phyloP scores from a whole-genome alignment of 1,140 invertebrate genomes.

The Neoseiulus cucumeris region DNA sequence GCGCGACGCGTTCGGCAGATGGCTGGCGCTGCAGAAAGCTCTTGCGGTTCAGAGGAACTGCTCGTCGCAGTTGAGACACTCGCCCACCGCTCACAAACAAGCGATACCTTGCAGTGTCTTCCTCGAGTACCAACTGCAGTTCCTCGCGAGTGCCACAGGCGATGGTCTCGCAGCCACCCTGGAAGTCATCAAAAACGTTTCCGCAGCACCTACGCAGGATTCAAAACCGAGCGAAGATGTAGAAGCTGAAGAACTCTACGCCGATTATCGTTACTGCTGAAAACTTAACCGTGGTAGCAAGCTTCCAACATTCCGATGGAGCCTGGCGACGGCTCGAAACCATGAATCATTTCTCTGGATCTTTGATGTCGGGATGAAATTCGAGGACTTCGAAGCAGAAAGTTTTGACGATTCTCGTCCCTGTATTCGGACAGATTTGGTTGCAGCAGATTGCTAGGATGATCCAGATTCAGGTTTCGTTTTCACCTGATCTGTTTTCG shows the following conservation, averaged over 20 bases:
- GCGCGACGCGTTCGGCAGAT: not conserved
- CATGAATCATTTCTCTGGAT: no score
- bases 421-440: no score
- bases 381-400: no score
- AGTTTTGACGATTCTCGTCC: no score
- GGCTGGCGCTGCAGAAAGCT: not conserved
- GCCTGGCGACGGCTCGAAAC: no score
- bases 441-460: no score
- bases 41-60: not conserved
- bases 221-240: not conserved
- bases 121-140: constrained; percentile 5
- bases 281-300: not conserved
- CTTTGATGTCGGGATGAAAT: no score
- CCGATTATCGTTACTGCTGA: constrained; percentile 5
- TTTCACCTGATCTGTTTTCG: no score
- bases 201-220: not conserved
- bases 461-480: no score
- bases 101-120: not conserved
- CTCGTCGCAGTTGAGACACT: not conserved
- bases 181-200: not conserved
- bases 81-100: not conserved
- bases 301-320: no score
- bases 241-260: not conserved
- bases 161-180: not conserved
- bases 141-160: not conserved